Percentiles rank a stretch among this genome's conserved stretches.
These are phyloP conservation scores for Hormaphis cornu DNA, from an alignment of 1,140 invertebrate genomes.

Conservation along the genomic window DNA sequence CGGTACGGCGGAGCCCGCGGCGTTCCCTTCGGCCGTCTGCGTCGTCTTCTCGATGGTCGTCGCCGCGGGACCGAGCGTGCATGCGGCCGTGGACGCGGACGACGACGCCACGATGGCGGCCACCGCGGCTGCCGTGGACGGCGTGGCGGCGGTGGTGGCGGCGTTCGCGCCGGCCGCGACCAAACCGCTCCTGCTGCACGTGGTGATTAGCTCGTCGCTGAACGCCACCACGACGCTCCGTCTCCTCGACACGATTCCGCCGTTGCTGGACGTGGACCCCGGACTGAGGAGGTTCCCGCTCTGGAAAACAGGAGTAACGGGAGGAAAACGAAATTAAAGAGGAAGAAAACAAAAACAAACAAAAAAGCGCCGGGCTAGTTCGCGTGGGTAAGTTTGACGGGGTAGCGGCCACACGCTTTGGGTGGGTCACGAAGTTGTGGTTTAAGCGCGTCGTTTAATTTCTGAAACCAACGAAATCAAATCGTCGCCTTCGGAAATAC, in stretches of 20 bases:
- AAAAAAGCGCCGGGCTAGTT: no score
- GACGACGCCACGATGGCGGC: conserved; percentile 58
- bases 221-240: conserved; percentile 26
- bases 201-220: conserved; percentile 42
- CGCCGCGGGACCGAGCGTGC: conserved; percentile 39
- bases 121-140: background rate
- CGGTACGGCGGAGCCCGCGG: background rate
- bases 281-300: conserved; percentile 37
- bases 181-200: conserved; percentile 41
- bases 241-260: conserved; percentile 37
- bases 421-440: no score
- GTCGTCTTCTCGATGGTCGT: conserved; percentile 73
- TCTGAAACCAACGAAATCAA: no score
- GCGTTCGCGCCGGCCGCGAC: conserved; percentile 34
- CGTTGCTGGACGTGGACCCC: conserved; percentile 42
- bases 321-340: background rate
- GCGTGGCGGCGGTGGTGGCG: background rate
- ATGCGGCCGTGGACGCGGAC: conserved; percentile 49
- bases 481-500: no score
- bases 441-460: no score
- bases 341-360: no score
- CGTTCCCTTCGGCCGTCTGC: conserved; percentile 55
- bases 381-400: no score
- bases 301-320: background rate
- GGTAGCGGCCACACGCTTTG: no score